phyloP scores from a whole-genome alignment of 2,797 vertebrate species.

The Argya squamiceps region DNA sequence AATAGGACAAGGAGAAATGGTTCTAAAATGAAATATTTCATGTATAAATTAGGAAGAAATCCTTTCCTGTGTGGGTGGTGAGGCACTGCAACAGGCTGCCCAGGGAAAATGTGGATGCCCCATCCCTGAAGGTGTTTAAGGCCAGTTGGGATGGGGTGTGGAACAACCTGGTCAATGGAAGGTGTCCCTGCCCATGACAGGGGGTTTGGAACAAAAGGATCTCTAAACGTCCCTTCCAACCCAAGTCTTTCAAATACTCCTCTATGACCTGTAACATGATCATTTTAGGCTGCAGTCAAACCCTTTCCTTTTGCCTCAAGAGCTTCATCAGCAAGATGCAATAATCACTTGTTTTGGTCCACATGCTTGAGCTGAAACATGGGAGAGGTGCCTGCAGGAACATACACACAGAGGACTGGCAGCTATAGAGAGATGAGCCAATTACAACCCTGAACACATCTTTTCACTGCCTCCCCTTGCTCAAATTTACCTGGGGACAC shows the following conservation, averaged over 20 bases:
- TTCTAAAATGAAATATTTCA: background rate
- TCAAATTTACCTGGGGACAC: background rate
- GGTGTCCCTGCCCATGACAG: too few species aligned
- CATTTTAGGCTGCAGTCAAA: background rate
- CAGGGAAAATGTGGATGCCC: background rate
- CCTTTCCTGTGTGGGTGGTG: background rate
- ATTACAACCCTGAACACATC: background rate
- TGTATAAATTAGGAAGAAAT: background rate
- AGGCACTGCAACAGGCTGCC: background rate
- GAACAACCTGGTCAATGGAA: background rate
- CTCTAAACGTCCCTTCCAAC: background rate
- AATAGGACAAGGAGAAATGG: background rate
- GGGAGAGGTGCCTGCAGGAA: background rate
- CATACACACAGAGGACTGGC: background rate
- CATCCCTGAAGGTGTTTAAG: background rate
- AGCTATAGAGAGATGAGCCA: background rate
- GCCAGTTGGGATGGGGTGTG: background rate
- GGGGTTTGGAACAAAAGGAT: accelerated
- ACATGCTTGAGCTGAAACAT: background rate
- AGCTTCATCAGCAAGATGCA: background rate
- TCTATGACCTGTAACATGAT: background rate
- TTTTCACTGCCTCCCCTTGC: background rate
- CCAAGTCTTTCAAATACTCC: background rate
- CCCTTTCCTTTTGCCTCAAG: background rate
- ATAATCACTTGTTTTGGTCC: background rate